These are phyloP conservation scores for Neelides sp. DNA, from an alignment of 1,140 invertebrate genomes.

Conservation along the genomic window DNA sequence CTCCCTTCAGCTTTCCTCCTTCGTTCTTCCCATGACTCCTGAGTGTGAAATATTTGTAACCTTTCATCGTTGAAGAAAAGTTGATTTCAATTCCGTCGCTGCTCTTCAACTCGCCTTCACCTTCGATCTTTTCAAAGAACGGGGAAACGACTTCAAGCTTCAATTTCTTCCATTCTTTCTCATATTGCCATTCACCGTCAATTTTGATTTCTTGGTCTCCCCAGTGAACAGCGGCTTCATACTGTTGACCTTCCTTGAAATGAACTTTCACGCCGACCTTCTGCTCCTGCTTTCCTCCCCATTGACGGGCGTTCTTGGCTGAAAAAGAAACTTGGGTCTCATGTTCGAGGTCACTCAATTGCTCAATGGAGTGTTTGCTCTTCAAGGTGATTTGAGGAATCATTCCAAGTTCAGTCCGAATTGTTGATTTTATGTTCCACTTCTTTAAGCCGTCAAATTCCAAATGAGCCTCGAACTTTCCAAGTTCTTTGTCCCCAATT, in stretches of 20 bases:
- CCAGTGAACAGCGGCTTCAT: background rate
- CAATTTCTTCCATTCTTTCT: background rate
- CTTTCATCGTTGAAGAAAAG: background rate
- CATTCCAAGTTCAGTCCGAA: background rate
- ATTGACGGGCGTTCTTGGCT: background rate
- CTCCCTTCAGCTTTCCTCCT: background rate
- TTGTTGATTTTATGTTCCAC: slow-evolving; percentile 7
- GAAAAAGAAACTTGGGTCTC: background rate
- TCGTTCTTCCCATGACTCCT: background rate
- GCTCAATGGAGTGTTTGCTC: slow-evolving; percentile 5
- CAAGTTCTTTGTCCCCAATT: background rate
- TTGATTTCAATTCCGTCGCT: background rate
- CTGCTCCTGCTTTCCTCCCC: background rate
- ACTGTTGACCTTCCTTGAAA: background rate
- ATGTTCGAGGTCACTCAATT: slow-evolving; percentile 3
- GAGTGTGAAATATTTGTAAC: background rate
- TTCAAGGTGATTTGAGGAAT: slow-evolving; percentile 4
- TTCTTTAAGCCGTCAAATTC: background rate
- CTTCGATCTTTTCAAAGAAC: slow-evolving; percentile 2
- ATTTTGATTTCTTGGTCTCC: slow-evolving; percentile 8
- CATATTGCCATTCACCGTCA: background rate
- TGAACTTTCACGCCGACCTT: slow-evolving; percentile 2
- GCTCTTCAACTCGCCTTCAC: background rate
- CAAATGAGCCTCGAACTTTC: background rate
- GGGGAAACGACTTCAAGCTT: background rate